Conservation (phyloP, 2,797 vertebrate species). For the Sebastiscus albofasciatus region DNA sequence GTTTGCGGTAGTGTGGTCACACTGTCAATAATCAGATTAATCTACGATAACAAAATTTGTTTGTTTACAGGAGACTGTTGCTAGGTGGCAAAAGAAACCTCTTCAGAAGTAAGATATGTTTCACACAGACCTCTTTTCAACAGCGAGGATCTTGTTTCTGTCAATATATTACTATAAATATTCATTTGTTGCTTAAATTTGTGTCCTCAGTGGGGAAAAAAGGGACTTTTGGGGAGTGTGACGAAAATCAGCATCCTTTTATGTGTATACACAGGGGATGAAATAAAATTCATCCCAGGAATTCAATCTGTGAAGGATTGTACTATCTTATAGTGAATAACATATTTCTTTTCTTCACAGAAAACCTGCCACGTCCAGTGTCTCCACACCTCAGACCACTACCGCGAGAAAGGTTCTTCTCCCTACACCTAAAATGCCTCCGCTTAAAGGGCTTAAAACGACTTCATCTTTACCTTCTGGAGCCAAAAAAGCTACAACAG, state of each 20-base stretch:
- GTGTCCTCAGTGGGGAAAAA: neutral
- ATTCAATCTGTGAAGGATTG: neutral
- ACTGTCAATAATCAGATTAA: neutral
- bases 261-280: neutral
- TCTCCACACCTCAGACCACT: neutral
- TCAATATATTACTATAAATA: neutral
- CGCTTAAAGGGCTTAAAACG: neutral
- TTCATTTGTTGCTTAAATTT: neutral
- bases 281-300: neutral
- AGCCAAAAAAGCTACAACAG: neutral
- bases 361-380: neutral
- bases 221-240: neutral
- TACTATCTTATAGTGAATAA: neutral
- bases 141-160: neutral
- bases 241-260: neutral
- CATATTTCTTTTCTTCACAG: conserved; percentile 20
- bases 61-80: conserved; percentile 13
- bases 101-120: conserved; percentile 45
- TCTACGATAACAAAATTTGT: neutral
- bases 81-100: neutral
- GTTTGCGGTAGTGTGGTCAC: neutral
- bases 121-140: neutral
- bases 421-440: neutral
- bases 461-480: neutral
- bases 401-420: neutral